These are phyloP conservation scores for Riparia riparia DNA, from an alignment of 2,113 vertebrate genomes.

Conservation along the genomic window DNA sequence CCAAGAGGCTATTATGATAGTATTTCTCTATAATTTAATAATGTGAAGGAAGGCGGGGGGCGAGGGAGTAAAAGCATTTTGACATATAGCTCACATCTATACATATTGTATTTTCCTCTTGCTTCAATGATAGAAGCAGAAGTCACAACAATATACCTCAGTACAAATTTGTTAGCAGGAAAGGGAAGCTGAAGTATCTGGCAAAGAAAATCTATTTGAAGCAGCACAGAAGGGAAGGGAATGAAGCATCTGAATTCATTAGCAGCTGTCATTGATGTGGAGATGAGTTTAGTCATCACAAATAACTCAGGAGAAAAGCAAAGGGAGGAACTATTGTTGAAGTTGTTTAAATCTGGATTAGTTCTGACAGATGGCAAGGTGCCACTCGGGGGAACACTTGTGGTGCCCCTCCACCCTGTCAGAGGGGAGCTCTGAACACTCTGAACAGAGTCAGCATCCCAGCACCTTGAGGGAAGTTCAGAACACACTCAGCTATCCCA, in stretches of 20 bases:
- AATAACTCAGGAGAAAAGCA: constrained; percentile 26
- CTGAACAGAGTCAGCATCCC: not conserved
- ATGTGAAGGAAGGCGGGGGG: not conserved
- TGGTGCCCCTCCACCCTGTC: not conserved
- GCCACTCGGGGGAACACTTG: not conserved
- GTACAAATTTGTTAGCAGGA: constrained; percentile 31
- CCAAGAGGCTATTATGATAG: constrained; percentile 51
- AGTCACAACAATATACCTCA: constrained; percentile 9
- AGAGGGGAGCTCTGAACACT: not conserved
- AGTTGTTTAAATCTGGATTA: constrained; percentile 4
- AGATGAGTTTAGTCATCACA: constrained; percentile 46
- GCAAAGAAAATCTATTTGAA: constrained; percentile 20
- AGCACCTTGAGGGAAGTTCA: not conserved
- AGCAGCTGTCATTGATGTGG: constrained; percentile 64
- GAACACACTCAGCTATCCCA: not conserved
- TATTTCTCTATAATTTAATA: constrained; percentile 67
- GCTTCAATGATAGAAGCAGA: constrained; percentile 43
- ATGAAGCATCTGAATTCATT: constrained; percentile 62
- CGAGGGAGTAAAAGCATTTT: constrained; percentile 40
- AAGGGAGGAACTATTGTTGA: not conserved
- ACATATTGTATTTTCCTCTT: not conserved
- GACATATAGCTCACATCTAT: constrained; percentile 9
- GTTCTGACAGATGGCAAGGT: not conserved
- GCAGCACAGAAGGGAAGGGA: constrained; percentile 44
- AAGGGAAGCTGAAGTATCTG: constrained; percentile 31